Conservation (phyloP, 2,888 invertebrate species). For the Terebella lapidaria region DNA sequence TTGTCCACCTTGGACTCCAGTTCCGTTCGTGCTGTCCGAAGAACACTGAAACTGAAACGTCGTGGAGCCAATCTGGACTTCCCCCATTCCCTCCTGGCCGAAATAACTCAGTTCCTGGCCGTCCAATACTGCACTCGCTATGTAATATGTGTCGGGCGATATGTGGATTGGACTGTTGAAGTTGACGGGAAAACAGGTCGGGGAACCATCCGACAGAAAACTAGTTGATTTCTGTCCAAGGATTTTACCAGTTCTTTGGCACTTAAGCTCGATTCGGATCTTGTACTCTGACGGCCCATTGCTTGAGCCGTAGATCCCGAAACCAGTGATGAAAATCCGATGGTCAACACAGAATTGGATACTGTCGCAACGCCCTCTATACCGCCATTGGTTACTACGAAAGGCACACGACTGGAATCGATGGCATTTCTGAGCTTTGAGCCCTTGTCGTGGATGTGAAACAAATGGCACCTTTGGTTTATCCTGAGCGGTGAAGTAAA, state of each 20-base stretch:
- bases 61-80: constrained; percentile 80
- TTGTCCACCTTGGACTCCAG: constrained; percentile 94
- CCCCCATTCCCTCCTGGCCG: constrained; percentile 93
- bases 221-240: constrained; percentile 87
- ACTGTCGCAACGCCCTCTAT: constrained; percentile 89
- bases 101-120: constrained; percentile 93
- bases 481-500: constrained; percentile 84
- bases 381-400: constrained; percentile 94
- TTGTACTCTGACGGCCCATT: constrained; percentile 92
- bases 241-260: constrained; percentile 70
- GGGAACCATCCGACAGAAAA: constrained; percentile 94
- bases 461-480: constrained; percentile 81
- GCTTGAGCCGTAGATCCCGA: constrained; percentile 91
- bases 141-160: constrained; percentile 89
- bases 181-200: constrained; percentile 88
- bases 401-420: constrained; percentile 88
- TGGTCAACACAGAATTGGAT: constrained; percentile 95
- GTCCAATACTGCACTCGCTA: constrained; percentile 90
- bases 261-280: constrained; percentile 86
- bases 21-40: constrained; percentile 94
- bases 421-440: constrained; percentile 92
- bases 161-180: constrained; percentile 76
- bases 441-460: constrained; percentile 74
- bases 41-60: constrained; percentile 97
- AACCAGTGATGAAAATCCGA: constrained; percentile 90